phyloP scores from a whole-genome alignment of 2,797 vertebrate genomes.

The Scleropages formosus region DNA sequence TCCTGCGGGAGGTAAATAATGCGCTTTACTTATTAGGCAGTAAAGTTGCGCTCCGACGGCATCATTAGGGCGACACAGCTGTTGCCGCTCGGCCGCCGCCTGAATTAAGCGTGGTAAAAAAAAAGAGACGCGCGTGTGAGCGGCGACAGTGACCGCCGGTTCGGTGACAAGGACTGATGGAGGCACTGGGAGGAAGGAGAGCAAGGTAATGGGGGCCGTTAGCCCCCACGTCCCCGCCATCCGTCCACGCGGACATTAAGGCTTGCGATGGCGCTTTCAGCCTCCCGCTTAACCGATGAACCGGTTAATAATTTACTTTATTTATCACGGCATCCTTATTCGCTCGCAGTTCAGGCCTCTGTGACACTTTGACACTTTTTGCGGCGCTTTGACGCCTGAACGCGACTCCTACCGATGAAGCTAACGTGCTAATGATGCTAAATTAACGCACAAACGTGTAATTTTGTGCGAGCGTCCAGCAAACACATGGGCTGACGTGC shows the following conservation, averaged over 20 bases:
- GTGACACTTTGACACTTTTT: background rate
- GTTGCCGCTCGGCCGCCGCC: slow-evolving; percentile 55
- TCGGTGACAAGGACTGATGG: slow-evolving; percentile 60
- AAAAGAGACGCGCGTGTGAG: slow-evolving; percentile 25
- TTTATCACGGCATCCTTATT: slow-evolving; percentile 34
- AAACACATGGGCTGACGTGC: too few relatives aligned
- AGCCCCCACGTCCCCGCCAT: slow-evolving; percentile 52
- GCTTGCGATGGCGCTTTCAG: slow-evolving; percentile 5
- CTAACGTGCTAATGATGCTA: background rate
- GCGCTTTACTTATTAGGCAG: slow-evolving; percentile 75
- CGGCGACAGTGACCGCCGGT: slow-evolving; percentile 23
- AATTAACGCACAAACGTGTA: too few relatives aligned
- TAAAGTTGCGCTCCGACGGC: slow-evolving; percentile 51
- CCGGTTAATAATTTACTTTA: slow-evolving; percentile 28
- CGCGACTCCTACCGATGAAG: background rate
- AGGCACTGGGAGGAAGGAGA: slow-evolving; percentile 55
- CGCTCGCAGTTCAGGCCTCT: background rate
- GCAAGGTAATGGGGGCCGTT: slow-evolving; percentile 57
- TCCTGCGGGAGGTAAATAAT: slow-evolving; percentile 69
- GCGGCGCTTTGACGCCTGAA: background rate
- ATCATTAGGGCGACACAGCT: slow-evolving; percentile 70
- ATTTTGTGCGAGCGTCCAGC: too few relatives aligned
- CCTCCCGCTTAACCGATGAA: background rate
- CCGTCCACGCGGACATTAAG: slow-evolving; percentile 38
- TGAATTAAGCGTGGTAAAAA: slow-evolving; percentile 61